phyloP scores from a whole-genome alignment of 2,797 vertebrate genomes.

The Anguilla pacifica region DNA sequence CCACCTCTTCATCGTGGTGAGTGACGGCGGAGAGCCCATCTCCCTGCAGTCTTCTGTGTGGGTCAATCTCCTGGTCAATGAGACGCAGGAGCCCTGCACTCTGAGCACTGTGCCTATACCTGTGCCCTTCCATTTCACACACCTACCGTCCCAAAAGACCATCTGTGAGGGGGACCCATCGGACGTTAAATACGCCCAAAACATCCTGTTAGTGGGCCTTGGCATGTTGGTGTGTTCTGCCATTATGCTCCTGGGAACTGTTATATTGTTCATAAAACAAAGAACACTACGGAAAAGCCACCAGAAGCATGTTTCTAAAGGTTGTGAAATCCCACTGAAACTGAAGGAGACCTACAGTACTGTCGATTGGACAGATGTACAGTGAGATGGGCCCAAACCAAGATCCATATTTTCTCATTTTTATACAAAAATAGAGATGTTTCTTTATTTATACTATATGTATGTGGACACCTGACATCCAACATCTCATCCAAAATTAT shows the following conservation, averaged over 20 bases:
- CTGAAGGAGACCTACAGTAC: constrained; percentile 60
- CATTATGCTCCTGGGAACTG: constrained; percentile 56
- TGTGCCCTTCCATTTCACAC: constrained; percentile 41
- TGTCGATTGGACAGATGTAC: constrained; percentile 54
- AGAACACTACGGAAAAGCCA: constrained; percentile 40
- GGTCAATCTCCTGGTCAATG: constrained; percentile 76
- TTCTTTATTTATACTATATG: constrained; percentile 18
- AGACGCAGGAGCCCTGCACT: constrained; percentile 65
- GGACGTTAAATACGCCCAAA: constrained; percentile 1
- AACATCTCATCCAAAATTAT: too few species aligned
- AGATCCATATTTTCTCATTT: constrained; percentile 20
- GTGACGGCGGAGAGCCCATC: constrained; percentile 71
- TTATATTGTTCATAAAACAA: constrained; percentile 60
- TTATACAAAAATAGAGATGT: neutral
- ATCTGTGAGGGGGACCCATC: constrained; percentile 49
- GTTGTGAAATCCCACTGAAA: constrained; percentile 64
- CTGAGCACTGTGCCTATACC: constrained; percentile 59
- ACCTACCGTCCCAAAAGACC: constrained; percentile 42
- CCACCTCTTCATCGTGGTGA: constrained; percentile 72
- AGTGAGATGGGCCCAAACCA: constrained; percentile 1
- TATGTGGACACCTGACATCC: neutral
- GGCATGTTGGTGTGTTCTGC: constrained; percentile 61
- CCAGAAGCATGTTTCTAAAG: constrained; percentile 25
- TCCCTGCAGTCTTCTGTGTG: constrained; percentile 74
- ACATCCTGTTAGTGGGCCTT: constrained; percentile 57